These are phyloP conservation scores for Harpagifer antarcticus DNA, from an alignment of 2,797 vertebrate species.

Conservation along the genomic window DNA sequence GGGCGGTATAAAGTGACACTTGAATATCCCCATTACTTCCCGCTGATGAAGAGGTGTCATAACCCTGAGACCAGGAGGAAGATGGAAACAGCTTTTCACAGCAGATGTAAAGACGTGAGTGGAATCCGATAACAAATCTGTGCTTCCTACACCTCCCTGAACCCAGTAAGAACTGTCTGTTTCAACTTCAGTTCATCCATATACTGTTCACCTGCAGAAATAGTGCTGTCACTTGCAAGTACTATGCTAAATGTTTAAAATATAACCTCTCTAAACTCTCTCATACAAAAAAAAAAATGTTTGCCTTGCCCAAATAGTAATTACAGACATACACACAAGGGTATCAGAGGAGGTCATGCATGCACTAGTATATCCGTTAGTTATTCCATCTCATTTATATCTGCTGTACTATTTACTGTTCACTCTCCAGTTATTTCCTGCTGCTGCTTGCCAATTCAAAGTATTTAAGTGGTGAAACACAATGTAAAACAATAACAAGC, in stretches of 20 bases:
- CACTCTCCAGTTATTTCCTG: not conserved
- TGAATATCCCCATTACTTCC: constrained; percentile 95
- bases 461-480: not conserved
- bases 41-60: constrained; percentile 94
- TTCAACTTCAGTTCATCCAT: not conserved
- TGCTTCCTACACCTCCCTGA: not conserved
- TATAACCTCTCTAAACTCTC: no score
- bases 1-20: constrained; percentile 90
- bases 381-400: not conserved
- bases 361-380: not conserved
- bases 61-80: constrained; percentile 92
- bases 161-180: not conserved
- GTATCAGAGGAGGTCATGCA: not conserved
- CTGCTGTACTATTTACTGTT: not conserved
- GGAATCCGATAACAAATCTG: constrained; percentile 2
- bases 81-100: constrained; percentile 94
- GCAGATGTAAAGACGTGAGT: constrained; percentile 93
- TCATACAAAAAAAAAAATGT: not conserved
- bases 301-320: not conserved
- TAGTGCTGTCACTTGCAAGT: not conserved
- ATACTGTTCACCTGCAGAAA: not conserved
- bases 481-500: not conserved
- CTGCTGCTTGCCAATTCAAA: not conserved
- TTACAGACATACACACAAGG: not conserved
- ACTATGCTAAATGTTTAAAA: not conserved